Evolutionary conservation across 1,140 invertebrate genomes (phyloP).

Genomic region (Bilobella aurantiaca): DNA sequence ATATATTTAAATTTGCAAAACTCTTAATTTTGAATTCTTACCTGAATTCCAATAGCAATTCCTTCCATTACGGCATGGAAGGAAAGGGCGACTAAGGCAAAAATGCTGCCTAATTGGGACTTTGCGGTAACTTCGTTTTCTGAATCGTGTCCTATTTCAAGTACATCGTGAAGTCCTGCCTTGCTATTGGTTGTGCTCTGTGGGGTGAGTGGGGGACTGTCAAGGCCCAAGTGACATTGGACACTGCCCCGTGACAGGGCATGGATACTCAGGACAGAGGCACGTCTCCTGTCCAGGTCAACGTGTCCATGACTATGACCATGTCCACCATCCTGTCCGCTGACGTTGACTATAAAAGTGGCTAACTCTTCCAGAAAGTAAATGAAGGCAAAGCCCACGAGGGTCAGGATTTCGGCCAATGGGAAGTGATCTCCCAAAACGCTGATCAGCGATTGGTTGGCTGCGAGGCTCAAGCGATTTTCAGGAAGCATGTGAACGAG

Average conservation of each 20-base stretch:
- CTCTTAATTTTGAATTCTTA: conserved; percentile 10
- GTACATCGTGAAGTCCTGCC: neutral
- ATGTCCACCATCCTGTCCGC: conserved; percentile 37
- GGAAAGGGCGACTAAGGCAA: conserved; percentile 75
- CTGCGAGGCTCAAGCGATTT: conserved; percentile 53
- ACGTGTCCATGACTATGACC: conserved; percentile 39
- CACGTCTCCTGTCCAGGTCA: neutral
- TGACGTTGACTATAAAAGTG: conserved; percentile 45
- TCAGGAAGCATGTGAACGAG: conserved; percentile 80
- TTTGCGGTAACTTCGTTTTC: conserved; percentile 15
- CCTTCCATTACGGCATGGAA: conserved; percentile 88
- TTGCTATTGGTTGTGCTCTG: neutral
- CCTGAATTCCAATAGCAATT: conserved; percentile 31
- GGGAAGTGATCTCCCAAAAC: conserved; percentile 43
- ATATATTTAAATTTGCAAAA: neutral
- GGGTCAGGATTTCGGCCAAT: conserved; percentile 57
- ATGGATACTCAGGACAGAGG: neutral
- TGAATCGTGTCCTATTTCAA: neutral
- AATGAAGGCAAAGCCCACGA: conserved; percentile 70
- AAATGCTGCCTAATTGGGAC: conserved; percentile 56
- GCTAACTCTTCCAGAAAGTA: conserved; percentile 67
- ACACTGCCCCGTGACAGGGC: neutral
- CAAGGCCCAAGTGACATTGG: neutral
- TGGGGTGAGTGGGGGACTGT: neutral
- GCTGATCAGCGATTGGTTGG: neutral